Evolutionary conservation across 2,113 vertebrate genomes (phyloP).

Genomic region (Etia nguti): DNA sequence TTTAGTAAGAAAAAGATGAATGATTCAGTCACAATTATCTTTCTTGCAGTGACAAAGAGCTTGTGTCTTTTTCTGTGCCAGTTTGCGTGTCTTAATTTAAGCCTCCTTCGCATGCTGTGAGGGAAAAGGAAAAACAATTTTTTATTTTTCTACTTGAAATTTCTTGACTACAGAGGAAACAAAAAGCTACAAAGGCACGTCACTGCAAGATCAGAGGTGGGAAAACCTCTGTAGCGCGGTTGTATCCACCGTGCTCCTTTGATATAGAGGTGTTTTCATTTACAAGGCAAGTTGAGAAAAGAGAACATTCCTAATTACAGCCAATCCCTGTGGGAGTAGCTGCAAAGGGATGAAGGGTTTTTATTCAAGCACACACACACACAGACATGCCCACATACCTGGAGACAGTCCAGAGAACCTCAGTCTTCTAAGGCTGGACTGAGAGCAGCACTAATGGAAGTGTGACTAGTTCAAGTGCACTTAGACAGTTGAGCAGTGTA

Average conservation of each 20-base stretch:
- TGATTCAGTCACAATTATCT: neutral
- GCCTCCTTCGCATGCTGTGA: neutral
- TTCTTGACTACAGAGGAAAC: neutral
- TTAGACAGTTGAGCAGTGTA: conserved; percentile 19
- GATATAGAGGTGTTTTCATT: conserved; percentile 51
- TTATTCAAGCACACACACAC: neutral
- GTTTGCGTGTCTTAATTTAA: neutral
- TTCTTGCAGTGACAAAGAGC: neutral
- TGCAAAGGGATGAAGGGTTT: conserved; percentile 40
- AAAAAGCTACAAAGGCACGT: neutral
- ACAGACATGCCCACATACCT: conserved; percentile 6
- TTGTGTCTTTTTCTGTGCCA: neutral
- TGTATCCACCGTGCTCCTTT: conserved; percentile 15
- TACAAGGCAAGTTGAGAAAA: conserved; percentile 21
- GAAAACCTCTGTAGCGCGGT: neutral
- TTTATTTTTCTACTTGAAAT: neutral
- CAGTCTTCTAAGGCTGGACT: conserved; percentile 5
- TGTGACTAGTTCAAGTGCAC: conserved; percentile 38
- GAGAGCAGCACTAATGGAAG: conserved; percentile 30
- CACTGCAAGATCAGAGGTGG: neutral
- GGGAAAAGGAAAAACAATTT: neutral
- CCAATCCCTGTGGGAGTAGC: conserved; percentile 18
- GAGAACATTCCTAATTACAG: conserved; percentile 51
- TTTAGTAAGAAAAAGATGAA: conserved; percentile 9
- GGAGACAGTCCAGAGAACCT: conserved; percentile 14